Conservation (phyloP, 2,797 vertebrate species). For the Rhyacichthys aspro region DNA sequence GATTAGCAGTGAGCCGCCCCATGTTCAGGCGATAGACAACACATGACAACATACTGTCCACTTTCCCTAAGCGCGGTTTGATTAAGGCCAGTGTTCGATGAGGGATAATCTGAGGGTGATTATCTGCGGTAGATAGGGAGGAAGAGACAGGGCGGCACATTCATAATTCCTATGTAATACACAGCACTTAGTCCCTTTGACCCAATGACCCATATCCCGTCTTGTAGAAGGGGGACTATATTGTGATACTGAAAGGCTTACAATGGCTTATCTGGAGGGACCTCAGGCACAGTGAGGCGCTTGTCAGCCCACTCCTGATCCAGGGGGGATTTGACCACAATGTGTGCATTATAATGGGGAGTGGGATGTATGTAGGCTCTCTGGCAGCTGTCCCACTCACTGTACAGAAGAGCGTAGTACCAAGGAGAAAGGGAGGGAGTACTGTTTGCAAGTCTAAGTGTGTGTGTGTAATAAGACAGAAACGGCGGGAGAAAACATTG, state of each 20-base stretch:
- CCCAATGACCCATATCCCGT: constrained; percentile 77
- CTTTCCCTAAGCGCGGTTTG: constrained; percentile 63
- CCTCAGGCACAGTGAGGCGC: constrained; percentile 69
- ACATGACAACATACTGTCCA: constrained; percentile 46
- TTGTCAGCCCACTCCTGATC: constrained; percentile 70
- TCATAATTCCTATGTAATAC: constrained; percentile 75
- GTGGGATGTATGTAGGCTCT: constrained; percentile 56
- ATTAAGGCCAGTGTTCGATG: constrained; percentile 57
- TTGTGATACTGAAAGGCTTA: constrained; percentile 72
- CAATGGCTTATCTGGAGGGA: constrained; percentile 76
- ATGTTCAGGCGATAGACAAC: constrained; percentile 49
- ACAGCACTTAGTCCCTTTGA: constrained; percentile 67
- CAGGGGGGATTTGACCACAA: constrained; percentile 65
- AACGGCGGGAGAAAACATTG: constrained; percentile 31
- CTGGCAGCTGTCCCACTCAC: constrained; percentile 64
- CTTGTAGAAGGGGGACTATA: constrained; percentile 66
- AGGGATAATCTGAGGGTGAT: constrained; percentile 71
- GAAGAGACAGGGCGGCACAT: constrained; percentile 35
- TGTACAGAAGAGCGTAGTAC: constrained; percentile 54
- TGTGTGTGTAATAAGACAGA: constrained; percentile 38
- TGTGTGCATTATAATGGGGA: constrained; percentile 69
- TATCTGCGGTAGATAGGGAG: constrained; percentile 55
- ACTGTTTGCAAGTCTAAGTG: constrained; percentile 50
- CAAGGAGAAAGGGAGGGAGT: constrained; percentile 14
- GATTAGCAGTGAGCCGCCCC: constrained; percentile 37